phyloP scores from a whole-genome alignment of 2,113 vertebrate species.

The Hypomesus transpacificus region DNA sequence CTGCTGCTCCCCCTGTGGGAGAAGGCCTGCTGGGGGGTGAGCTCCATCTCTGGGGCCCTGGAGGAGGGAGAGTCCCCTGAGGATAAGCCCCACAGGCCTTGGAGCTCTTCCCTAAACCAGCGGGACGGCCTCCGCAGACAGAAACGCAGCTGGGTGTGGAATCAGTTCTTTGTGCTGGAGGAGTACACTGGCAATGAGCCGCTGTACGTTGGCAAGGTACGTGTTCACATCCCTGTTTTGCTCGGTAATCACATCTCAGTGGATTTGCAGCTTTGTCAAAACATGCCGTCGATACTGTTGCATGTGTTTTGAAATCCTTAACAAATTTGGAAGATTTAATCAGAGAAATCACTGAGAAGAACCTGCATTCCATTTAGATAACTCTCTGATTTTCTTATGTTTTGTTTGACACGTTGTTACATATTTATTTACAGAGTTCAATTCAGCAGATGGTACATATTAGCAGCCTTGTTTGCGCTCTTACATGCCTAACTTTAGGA shows the following conservation, averaged over 20 bases:
- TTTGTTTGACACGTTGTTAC: not conserved
- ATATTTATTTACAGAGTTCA: not conserved
- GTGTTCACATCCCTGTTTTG: constrained; percentile 21
- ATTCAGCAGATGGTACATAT: not conserved
- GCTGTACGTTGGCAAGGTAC: constrained; percentile 95
- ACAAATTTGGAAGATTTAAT: not conserved
- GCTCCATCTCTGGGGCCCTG: constrained; percentile 74
- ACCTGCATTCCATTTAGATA: not conserved
- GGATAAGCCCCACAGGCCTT: constrained; percentile 25
- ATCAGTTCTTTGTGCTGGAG: constrained; percentile 98
- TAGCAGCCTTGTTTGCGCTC: not conserved
- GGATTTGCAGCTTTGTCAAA: not conserved
- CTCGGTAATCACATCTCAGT: not conserved
- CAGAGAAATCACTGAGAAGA: not conserved
- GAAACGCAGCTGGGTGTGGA: constrained; percentile 99
- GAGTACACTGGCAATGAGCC: constrained; percentile 95
- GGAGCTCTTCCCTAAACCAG: constrained; percentile 14
- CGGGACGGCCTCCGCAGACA: constrained; percentile 75
- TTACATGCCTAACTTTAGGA: not conserved
- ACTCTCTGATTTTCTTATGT: not conserved
- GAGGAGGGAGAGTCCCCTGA: constrained; percentile 61
- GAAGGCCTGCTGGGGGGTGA: constrained; percentile 75
- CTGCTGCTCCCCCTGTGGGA: constrained; percentile 81
- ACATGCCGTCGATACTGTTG: not conserved
- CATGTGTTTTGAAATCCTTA: not conserved